Evolutionary conservation across 1,140 invertebrate species (phyloP).

Genomic region (Macrotrachela quadricornifera): DNA sequence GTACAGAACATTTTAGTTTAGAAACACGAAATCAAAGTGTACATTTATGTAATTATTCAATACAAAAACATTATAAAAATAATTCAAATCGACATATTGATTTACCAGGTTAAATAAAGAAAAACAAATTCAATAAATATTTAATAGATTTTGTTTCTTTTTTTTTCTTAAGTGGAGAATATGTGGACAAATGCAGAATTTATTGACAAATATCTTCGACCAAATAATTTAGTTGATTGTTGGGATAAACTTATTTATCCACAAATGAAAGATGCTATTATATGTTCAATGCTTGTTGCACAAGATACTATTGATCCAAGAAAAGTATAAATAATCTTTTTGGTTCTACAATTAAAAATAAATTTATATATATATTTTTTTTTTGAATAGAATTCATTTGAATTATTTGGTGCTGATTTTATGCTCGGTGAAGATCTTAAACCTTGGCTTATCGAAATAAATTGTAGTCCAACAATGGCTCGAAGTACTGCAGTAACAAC

Average conservation of each 20-base stretch:
- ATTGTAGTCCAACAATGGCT: slow-evolving; percentile 71
- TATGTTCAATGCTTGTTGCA: slow-evolving; percentile 60
- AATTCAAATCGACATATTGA: slow-evolving; percentile 44
- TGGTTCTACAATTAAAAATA: too few species aligned
- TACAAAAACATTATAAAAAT: slow-evolving; percentile 73
- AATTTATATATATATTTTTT: neutral
- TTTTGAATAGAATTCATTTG: slow-evolving; percentile 38
- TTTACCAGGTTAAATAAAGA: slow-evolving; percentile 33
- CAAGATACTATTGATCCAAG: slow-evolving; percentile 56
- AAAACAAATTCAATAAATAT: too few species aligned
- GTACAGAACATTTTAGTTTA: slow-evolving; percentile 65
- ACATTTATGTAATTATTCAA: slow-evolving; percentile 74
- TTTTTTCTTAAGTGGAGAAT: slow-evolving; percentile 38
- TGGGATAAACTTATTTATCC: slow-evolving; percentile 49
- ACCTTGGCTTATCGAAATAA: slow-evolving; percentile 80
- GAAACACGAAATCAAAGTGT: slow-evolving; percentile 61
- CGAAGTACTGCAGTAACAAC: slow-evolving; percentile 66
- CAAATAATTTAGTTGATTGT: slow-evolving; percentile 14
- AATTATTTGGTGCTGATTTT: slow-evolving; percentile 77
- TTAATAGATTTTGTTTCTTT: too few species aligned
- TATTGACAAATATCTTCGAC: slow-evolving; percentile 23
- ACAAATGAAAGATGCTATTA: slow-evolving; percentile 63
- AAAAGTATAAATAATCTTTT: slow-evolving; percentile 42
- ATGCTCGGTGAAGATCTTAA: slow-evolving; percentile 65
- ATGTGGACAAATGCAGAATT: slow-evolving; percentile 58